These are phyloP conservation scores for Gymnocypris eckloni DNA, from an alignment of 2,797 vertebrate genomes.

Conservation along the genomic window DNA sequence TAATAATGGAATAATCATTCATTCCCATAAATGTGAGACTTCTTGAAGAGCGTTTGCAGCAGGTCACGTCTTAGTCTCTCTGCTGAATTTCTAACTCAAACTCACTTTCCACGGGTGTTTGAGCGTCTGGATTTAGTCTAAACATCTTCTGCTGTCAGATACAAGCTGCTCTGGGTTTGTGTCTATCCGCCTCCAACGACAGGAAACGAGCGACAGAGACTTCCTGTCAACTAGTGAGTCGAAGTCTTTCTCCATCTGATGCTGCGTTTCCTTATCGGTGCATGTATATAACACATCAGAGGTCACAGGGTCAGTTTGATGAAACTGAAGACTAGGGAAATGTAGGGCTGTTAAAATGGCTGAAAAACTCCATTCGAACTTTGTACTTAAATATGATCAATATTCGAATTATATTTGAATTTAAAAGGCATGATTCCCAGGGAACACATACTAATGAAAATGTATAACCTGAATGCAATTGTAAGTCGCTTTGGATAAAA, in stretches of 20 bases:
- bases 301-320: neutral
- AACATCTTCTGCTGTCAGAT: conserved; percentile 24
- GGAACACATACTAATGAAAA: too few species aligned
- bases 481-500: too few species aligned
- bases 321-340: neutral
- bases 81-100: neutral
- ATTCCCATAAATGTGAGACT: neutral
- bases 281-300: neutral
- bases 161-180: neutral
- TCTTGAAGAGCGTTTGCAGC: neutral
- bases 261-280: neutral
- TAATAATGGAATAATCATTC: neutral
- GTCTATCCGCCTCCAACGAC: neutral
- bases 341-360: too few species aligned
- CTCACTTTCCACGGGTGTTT: neutral
- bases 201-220: conserved; percentile 21
- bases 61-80: neutral
- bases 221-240: conserved; percentile 1
- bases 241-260: conserved; percentile 6
- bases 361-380: too few species aligned
- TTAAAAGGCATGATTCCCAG: too few species aligned
- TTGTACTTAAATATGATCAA: too few species aligned
- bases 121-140: neutral
- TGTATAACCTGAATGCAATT: too few species aligned
- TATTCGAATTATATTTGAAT: too few species aligned